Evolutionary conservation across 1,140 invertebrate species (phyloP), one percentile per base, ranked within the genome.

Genomic region (Chironomus striatipennis): DNA sequence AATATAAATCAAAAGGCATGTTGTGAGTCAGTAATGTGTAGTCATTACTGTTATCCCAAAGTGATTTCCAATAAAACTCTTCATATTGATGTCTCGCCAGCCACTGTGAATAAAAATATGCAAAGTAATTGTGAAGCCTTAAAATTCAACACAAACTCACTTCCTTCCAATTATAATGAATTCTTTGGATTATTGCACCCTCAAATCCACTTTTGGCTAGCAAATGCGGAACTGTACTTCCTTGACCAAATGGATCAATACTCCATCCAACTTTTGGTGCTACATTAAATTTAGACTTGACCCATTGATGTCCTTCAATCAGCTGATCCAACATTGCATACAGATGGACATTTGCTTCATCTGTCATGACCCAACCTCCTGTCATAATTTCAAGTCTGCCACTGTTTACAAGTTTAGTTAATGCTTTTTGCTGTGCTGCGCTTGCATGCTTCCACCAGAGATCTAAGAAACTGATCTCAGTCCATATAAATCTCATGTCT

Each of bases 401-500:
- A 70, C 89, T 88, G 67, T 89, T 86, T 5, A 94, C 80, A 74
- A 95, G 82, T 64, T 87, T 86, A 76, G 88, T 87, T 5, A 93
- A 84, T 1, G 87, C 85, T 76, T 86, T 84, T 79, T 89, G 87
- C 78, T 89, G 89, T 24, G 87, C 86, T 2, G 88, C 87, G 80
- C 88, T 88, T 2, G 88, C 95, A 84, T 90, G 91, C 83, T 96
- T 91, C 96, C 96, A 99, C 97, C 97, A 99, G 0, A 93, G 86
- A 57, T 94, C 92, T 73, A 99, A 88, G 80, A 96, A 98, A 0
- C 94, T 94, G 42, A 98, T 94, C 84, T 99, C 97, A 0, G 95
- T 94, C 93, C 96, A 98, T 75, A 98, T 97, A 82, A 99, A 99
- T 6, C 93, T 97, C 90, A 98, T 95, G 76, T 96, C 92, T 34